Percentiles rank a stretch among this genome's conserved stretches.
Conservation (phyloP, 2,113 vertebrate genomes). For the Sterna hirundo region DNA sequence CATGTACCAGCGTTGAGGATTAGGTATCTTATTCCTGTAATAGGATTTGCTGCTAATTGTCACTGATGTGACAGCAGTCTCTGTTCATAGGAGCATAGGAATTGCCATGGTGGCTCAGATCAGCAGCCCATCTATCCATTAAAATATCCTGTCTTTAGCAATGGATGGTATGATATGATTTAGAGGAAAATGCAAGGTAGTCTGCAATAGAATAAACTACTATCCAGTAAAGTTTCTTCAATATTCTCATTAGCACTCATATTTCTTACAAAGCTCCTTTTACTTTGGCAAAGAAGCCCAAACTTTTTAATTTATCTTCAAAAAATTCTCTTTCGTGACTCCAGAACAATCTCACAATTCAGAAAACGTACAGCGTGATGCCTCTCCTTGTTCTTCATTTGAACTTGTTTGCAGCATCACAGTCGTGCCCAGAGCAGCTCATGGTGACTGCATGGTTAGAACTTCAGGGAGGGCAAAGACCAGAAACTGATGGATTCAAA, state of each 20-base stretch:
- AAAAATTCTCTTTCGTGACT: neutral
- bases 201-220: neutral
- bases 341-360: neutral
- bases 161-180: neutral
- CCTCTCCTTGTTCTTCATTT: neutral
- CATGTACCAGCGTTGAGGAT: neutral
- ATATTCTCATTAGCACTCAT: neutral
- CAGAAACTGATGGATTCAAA: neutral
- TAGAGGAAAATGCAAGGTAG: neutral
- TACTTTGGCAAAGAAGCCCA: neutral
- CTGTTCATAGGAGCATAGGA: neutral
- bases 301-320: neutral
- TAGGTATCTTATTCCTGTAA: conserved; percentile 33
- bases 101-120: neutral
- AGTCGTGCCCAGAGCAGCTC: neutral
- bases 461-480: neutral
- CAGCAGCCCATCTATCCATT: neutral
- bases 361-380: neutral
- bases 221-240: neutral
- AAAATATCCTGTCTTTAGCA: neutral
- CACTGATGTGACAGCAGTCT: neutral
- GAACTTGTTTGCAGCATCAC: neutral
- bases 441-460: neutral
- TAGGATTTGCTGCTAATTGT: conserved; percentile 53
- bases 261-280: neutral